Conservation (phyloP, 1,140 invertebrate genomes). For the Calycopis cecrops region DNA sequence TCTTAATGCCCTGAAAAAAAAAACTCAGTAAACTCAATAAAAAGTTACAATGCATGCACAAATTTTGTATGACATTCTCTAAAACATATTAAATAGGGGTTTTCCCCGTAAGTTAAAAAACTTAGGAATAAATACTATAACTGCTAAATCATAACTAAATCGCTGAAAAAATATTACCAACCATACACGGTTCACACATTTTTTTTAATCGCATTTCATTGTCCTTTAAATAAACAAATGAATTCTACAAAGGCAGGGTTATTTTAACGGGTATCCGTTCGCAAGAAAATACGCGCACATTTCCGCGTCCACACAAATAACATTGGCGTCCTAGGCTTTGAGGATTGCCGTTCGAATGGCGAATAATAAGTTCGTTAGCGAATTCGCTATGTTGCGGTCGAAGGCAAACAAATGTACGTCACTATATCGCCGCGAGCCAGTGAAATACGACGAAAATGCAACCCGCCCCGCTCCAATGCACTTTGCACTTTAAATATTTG, state of each 20-base stretch:
- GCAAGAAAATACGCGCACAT: constrained; percentile 13
- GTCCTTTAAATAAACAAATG: background rate
- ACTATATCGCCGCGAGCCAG: constrained; percentile 41
- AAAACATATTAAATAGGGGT: too few species aligned
- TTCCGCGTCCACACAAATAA: constrained; percentile 34
- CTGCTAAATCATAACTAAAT: too few species aligned
- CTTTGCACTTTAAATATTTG: constrained; percentile 27
- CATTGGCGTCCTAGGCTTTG: constrained; percentile 24
- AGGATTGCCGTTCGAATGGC: constrained; percentile 43
- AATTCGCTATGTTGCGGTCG: constrained; percentile 47
- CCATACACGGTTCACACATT: too few species aligned
- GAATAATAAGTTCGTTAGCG: constrained; percentile 62
- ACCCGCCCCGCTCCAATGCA: constrained; percentile 13
- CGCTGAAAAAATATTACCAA: too few species aligned
- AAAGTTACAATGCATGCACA: too few species aligned
- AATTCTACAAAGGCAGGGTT: background rate
- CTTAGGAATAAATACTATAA: too few species aligned
- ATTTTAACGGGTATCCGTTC: background rate
- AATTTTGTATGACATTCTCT: too few species aligned
- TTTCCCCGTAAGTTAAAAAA: too few species aligned
- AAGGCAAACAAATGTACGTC: constrained; percentile 54
- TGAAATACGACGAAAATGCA: constrained; percentile 36
- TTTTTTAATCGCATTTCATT: too few species aligned
- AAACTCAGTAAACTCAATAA: too few species aligned
- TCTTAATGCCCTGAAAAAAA: too few species aligned